Conservation (phyloP, 2,888 invertebrate genomes). For the Aproaerema taeniolella region DNA sequence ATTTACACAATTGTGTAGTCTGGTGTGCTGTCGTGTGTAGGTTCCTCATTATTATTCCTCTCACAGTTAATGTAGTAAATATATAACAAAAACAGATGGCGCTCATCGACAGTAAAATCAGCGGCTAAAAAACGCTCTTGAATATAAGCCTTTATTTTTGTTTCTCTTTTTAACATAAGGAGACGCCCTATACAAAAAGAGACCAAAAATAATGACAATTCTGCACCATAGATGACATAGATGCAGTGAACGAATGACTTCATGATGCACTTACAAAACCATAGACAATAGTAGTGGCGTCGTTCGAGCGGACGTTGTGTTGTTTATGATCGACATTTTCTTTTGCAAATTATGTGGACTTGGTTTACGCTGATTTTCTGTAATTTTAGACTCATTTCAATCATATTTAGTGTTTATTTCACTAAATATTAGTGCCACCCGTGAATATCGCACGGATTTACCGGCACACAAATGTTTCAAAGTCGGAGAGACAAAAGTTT, state of each 20-base stretch:
- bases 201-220: background rate
- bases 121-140: background rate
- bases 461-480: slow-evolving; percentile 29
- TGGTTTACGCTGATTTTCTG: slow-evolving; percentile 35
- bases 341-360: slow-evolving; percentile 47
- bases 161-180: slow-evolving; percentile 1
- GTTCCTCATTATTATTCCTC: too few species aligned
- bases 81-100: too few species aligned
- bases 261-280: slow-evolving; percentile 19
- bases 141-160: background rate
- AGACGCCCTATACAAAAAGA: background rate
- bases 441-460: background rate
- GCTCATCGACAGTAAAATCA: too few species aligned
- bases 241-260: slow-evolving; percentile 1
- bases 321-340: slow-evolving; percentile 71
- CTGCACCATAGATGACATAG: slow-evolving; percentile 6
- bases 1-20: too few species aligned
- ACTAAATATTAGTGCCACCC: background rate
- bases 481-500: slow-evolving; percentile 33
- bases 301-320: slow-evolving; percentile 57
- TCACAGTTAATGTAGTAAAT: too few species aligned
- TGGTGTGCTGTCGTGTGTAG: too few species aligned
- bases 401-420: slow-evolving; percentile 16
- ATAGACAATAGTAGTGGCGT: slow-evolving; percentile 57
- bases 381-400: slow-evolving; percentile 21